Conservation (phyloP, 2,113 vertebrate species). For the Geococcyx californianus region DNA sequence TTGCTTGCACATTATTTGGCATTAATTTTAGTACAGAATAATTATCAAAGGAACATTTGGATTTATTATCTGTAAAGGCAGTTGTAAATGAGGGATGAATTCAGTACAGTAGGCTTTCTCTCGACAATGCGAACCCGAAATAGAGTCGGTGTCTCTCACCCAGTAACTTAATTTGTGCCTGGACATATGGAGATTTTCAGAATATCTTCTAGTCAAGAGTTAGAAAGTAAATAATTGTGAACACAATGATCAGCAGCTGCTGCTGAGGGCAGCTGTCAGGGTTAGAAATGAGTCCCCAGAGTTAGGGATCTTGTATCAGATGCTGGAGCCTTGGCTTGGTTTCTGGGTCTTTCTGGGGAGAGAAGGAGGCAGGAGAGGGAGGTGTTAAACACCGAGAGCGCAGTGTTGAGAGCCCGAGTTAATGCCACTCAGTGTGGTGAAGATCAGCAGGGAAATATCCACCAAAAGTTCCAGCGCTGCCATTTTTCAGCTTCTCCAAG, state of each 20-base stretch:
- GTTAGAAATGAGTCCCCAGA: not conserved
- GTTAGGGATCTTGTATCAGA: not conserved
- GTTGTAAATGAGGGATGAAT: constrained; percentile 61
- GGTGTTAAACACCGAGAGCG: not conserved
- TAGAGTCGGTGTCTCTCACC: not conserved
- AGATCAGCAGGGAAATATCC: constrained; percentile 4
- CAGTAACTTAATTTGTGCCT: not conserved
- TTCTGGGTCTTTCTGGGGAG: not conserved
- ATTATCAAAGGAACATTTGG: constrained; percentile 67
- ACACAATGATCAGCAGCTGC: not conserved
- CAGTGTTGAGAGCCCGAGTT: not conserved
- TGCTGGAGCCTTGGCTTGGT: not conserved
- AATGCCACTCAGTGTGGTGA: not conserved
- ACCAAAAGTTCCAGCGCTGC: constrained; percentile 4
- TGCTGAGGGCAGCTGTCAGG: not conserved
- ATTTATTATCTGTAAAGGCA: constrained; percentile 64
- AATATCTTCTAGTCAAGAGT: constrained; percentile 13
- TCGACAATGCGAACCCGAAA: constrained; percentile 40
- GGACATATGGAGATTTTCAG: constrained; percentile 9
- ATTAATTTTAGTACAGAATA: constrained; percentile 68
- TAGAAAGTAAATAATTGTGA: constrained; percentile 55
- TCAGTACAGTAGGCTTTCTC: constrained; percentile 34
- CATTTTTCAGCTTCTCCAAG: constrained; percentile 35
- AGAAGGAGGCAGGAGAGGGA: not conserved
- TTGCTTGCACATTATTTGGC: constrained; percentile 66